These are phyloP conservation scores for Drosophila aff. DNA, from an alignment of 1,140 invertebrate species.

Conservation along the genomic window DNA sequence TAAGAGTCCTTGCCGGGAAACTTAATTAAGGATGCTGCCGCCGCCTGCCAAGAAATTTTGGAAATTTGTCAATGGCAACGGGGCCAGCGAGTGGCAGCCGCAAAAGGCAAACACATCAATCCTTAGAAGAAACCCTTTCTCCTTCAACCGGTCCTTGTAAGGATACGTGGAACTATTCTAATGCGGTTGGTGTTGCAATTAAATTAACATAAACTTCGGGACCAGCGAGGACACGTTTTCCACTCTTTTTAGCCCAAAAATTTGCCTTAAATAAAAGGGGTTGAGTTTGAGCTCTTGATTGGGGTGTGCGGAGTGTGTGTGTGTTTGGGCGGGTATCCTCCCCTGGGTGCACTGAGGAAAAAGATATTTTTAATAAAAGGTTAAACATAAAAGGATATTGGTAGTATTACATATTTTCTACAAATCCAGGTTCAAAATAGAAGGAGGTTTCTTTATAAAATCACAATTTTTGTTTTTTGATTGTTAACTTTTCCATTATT, in stretches of 20 bases:
- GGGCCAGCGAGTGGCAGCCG: constrained; percentile 46
- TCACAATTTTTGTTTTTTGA: background rate
- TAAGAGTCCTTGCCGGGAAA: constrained; percentile 55
- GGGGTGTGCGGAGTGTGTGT: constrained; percentile 12
- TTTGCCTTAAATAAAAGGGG: background rate
- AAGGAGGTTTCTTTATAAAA: no score
- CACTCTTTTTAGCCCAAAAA: constrained; percentile 72
- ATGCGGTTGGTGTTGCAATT: constrained; percentile 78
- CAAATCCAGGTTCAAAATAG: no score
- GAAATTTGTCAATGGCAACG: constrained; percentile 73
- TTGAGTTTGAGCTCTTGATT: constrained; percentile 4
- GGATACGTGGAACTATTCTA: constrained; percentile 79
- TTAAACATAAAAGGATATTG: no score
- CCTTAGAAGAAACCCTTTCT: constrained; percentile 26
- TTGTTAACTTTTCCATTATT: background rate
- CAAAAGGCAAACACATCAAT: constrained; percentile 73
- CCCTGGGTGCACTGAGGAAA: constrained; percentile 2
- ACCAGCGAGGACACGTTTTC: constrained; percentile 63
- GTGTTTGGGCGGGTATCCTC: constrained; percentile 15
- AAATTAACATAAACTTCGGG: constrained; percentile 78
- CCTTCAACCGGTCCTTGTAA: constrained; percentile 27
- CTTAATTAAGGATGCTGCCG: constrained; percentile 69
- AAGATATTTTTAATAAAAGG: background rate
- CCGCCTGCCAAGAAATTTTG: constrained; percentile 34
- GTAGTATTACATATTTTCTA: no score